A percentile compares a stretch with the other conserved stretches of the same genome.
Evolutionary conservation across 2,888 invertebrate genomes (phyloP).

Genomic region (Crioceris asparagi): DNA sequence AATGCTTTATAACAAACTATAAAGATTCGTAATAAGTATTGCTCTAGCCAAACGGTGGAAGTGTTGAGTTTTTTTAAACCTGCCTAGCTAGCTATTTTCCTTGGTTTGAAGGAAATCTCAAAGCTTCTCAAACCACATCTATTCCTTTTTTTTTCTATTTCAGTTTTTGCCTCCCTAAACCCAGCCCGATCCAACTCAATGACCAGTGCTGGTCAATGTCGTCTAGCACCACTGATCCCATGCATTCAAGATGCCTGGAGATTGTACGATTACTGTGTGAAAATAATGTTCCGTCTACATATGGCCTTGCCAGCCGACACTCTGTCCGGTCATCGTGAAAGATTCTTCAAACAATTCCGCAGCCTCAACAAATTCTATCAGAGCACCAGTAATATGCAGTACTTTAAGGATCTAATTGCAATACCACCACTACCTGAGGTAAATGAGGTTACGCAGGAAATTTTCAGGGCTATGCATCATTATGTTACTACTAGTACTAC

Average conservation of each 20-base stretch:
- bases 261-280: conserved; percentile 93
- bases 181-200: conserved; percentile 92
- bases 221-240: conserved; percentile 89
- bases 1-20: too few species aligned
- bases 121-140: too few species aligned
- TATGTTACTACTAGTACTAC: too few species aligned
- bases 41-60: too few species aligned
- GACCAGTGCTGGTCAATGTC: conserved; percentile 94
- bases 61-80: too few species aligned
- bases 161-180: conserved; percentile 90
- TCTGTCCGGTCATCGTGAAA: conserved; percentile 75
- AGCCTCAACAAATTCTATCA: conserved; percentile 86
- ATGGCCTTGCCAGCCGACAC: conserved; percentile 79
- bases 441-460: conserved; percentile 18
- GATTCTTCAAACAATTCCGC: conserved; percentile 84
- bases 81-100: too few species aligned
- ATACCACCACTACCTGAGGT: conserved; percentile 86
- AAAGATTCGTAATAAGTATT: too few species aligned
- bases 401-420: conserved; percentile 91
- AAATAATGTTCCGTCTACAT: conserved; percentile 91
- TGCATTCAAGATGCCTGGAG: conserved; percentile 93
- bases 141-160: too few species aligned
- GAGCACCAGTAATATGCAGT: conserved; percentile 87
- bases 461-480: too few species aligned
- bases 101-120: too few species aligned